Base-by-base conservation (phyloP, 2,888 invertebrate genomes). In the Pristionchus japonicus region DNA sequence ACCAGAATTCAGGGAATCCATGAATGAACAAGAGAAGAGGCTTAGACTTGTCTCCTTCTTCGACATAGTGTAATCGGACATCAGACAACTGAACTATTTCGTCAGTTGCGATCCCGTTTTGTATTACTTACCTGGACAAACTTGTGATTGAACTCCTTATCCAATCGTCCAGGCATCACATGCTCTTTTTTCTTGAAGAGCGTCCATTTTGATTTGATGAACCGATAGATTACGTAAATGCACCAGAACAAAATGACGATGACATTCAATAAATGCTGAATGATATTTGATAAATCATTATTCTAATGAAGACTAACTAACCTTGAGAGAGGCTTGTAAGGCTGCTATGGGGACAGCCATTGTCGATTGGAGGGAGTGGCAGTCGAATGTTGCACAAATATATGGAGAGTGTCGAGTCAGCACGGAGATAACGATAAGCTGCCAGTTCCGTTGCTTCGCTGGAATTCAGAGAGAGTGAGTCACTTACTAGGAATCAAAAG, bases 1-100 rank as follows among this genome's bases (percentile, higher is more conserved):
- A 97, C 97, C 97, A 97, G 93, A 96, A 96, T 93, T 97, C 97
- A 0, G 97, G 97, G 92, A 96, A 97, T 20, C 97, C 97, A 93
- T 97, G 97, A 0, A 97, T 91, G 92, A 96, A 96, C 74, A 97
- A 90, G 96, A 97, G 96, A 88, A 97, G 94, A 0, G 96, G 96
- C 91, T 96, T 96, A 0, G 95, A 94, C 1, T 95, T 94, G 91
- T 96, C 96, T 0, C 97, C 97, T 90, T 96, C 96, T 91, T 96
- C 96, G 0, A 97, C 96, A 93, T 96, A 97, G 94, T 97, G 96
- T 82, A 97, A 95, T 94, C 96, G 96, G 3, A 96, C 96, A 84
- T 96, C 96, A 96, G 97, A 95, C 17, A 70, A 47, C 83, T 86
- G 34, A 3, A 70, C 86, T 89, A 67, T 67, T 11, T 31, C 3